A percentile compares a stretch with the other conserved stretches of the same genome.
Evolutionary conservation across 2,797 vertebrate species (phyloP).

Genomic region (Neolamprologus multifasciatus): DNA sequence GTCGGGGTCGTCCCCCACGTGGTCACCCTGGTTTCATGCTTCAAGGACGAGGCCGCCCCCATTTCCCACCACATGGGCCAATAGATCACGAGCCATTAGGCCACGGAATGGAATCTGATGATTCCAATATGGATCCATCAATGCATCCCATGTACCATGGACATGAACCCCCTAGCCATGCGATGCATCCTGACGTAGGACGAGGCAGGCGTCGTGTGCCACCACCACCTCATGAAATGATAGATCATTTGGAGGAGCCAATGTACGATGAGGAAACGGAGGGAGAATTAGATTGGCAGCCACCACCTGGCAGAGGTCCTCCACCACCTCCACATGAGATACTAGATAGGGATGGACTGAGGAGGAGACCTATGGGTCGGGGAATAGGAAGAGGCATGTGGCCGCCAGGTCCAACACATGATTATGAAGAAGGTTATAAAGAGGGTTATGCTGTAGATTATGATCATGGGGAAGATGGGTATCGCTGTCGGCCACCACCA

Average conservation of each 20-base stretch:
- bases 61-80: constrained; percentile 71
- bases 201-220: constrained; percentile 67
- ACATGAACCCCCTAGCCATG: constrained; percentile 47
- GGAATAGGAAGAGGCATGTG: constrained; percentile 62
- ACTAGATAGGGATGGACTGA: constrained; percentile 55
- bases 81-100: constrained; percentile 56
- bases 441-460: constrained; percentile 62
- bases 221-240: constrained; percentile 72
- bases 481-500: constrained; percentile 73
- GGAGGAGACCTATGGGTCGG: constrained; percentile 61
- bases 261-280: constrained; percentile 62
- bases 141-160: constrained; percentile 54
- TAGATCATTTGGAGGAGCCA: constrained; percentile 43
- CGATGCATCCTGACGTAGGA: constrained; percentile 69
- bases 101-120: constrained; percentile 56
- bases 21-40: constrained; percentile 77
- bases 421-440: constrained; percentile 69
- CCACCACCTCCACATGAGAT: constrained; percentile 76
- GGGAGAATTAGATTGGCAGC: constrained; percentile 56
- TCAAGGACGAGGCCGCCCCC: constrained; percentile 71
- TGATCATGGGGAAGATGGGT: constrained; percentile 67
- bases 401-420: constrained; percentile 63
- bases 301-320: constrained; percentile 67
- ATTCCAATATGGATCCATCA: constrained; percentile 44
- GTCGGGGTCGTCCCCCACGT: constrained; percentile 66